Evolutionary conservation across 2,797 vertebrate genomes (phyloP), one percentile per base, ranked within the genome.

Genomic region (Sebastes jordani): DNA sequence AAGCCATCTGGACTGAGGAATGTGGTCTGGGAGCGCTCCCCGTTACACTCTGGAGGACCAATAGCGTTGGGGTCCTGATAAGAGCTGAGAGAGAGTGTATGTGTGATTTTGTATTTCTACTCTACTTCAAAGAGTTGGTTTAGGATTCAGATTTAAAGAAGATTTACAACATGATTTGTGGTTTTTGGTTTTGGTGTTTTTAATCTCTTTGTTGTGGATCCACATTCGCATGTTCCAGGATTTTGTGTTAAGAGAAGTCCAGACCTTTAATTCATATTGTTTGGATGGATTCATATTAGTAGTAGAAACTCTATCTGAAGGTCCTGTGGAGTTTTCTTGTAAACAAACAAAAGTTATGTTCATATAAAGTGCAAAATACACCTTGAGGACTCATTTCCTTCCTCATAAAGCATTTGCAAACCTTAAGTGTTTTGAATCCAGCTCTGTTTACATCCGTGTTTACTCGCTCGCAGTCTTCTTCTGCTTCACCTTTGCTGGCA

Each of bases 1-100:
- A 95, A 95, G 92, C 87, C 90, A 92, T 92, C 88, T 86, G 92
- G 90, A 79, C 81, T 74, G 59, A 93, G 94, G 95, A 96, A 96
- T 96, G 94, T 80, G 84, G 76, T 82, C 80, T 83, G 81, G 86
- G 82, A 91, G 71, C 75, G 85, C 77, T 91, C 81, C 80, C 81
- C 56, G 60, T 67, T 82, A 69, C 83, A 76, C 62, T 18, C 75
- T 80, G 62, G 71, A 78, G 46, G 70, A 81, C 86, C 84, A 81
- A 76, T 81, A 76, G 86, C 11, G 36, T 62, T 73, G 77, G 29
- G 76, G 66, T 85, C 74, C 85, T 83, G 89, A 92, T 92, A 87
- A 91, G 90, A 86, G 55, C 27, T 4, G 65, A 11, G 66, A 42
- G 70, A 14, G 62, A 6, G 58, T 10, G 58, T 56, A 36, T 60